These are phyloP conservation scores for Drosophila nebulosa DNA, from an alignment of 1,140 invertebrate species.

Conservation along the genomic window DNA sequence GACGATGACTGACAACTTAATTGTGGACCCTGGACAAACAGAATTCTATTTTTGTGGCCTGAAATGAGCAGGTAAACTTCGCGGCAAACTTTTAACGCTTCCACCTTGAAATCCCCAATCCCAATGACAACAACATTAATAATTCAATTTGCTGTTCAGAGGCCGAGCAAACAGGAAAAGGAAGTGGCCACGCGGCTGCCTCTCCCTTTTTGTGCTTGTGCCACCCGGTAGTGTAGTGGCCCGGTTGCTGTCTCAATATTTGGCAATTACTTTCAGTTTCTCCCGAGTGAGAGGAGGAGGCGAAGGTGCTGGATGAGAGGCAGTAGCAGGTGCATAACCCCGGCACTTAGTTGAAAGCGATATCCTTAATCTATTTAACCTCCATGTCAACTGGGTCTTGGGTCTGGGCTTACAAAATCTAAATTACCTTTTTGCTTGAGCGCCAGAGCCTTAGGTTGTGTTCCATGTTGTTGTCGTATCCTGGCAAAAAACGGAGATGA, in stretches of 20 bases:
- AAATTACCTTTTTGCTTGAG: slow-evolving; percentile 60
- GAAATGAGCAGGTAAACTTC: slow-evolving; percentile 44
- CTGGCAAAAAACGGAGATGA: slow-evolving; percentile 27
- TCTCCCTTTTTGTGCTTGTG: neutral
- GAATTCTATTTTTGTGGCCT: slow-evolving; percentile 29
- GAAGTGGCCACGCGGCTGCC: slow-evolving; percentile 11
- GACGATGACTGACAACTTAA: slow-evolving; percentile 67
- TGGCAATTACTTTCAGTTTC: slow-evolving; percentile 72
- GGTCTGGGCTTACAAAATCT: slow-evolving; percentile 50
- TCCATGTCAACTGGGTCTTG: slow-evolving; percentile 60
- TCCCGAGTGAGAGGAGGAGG: neutral
- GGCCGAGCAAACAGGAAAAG: slow-evolving; percentile 10
- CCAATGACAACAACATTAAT: slow-evolving; percentile 75
- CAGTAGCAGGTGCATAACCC: slow-evolving; percentile 35
- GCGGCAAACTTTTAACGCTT: slow-evolving; percentile 52
- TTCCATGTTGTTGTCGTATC: slow-evolving; percentile 58
- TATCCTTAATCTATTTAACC: slow-evolving; percentile 78
- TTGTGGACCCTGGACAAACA: slow-evolving; percentile 65
- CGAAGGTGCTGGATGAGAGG: neutral
- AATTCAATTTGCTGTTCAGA: slow-evolving; percentile 64
- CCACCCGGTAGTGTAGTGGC: neutral
- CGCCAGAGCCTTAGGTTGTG: slow-evolving; percentile 44
- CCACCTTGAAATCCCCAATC: slow-evolving; percentile 43
- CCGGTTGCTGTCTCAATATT: slow-evolving; percentile 66
- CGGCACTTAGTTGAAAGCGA: slow-evolving; percentile 63